A percentile compares a stretch with the other conserved stretches of the same genome.
Conservation (phyloP, 2,113 vertebrate genomes). For the Hyperopisus bebe region DNA sequence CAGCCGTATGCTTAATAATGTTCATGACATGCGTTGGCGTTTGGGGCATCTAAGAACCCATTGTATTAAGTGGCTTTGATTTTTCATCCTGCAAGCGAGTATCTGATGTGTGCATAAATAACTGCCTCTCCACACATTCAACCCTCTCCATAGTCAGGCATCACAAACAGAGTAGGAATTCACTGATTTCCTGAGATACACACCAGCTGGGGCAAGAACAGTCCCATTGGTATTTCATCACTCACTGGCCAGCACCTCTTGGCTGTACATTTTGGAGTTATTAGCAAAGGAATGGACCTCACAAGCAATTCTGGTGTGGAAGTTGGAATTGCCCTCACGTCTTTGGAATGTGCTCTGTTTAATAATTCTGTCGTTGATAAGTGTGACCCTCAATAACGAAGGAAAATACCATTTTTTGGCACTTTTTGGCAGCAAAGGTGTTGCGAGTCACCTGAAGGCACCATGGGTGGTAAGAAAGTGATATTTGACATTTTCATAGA, state of each 20-base stretch:
- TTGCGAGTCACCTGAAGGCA: background rate
- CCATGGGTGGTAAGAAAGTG: background rate
- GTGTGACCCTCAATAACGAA: background rate
- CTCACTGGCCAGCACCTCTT: background rate
- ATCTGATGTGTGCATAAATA: background rate
- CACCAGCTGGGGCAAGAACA: background rate
- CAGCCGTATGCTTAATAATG: no score
- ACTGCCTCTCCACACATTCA: background rate
- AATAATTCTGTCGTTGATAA: background rate
- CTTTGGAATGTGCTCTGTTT: conserved; percentile 6
- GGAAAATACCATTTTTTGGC: background rate
- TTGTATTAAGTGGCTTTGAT: background rate
- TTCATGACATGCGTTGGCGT: background rate
- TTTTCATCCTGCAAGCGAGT: background rate
- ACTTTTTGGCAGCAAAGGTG: background rate
- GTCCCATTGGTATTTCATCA: background rate
- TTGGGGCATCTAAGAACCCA: background rate
- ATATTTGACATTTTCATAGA: background rate
- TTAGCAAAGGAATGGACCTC: background rate
- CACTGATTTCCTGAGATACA: background rate
- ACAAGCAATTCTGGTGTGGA: background rate
- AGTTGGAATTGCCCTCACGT: background rate
- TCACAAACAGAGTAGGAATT: background rate
- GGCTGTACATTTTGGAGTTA: background rate
- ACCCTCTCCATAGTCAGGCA: background rate